These are phyloP conservation scores for Emmelina monodactyla DNA, from an alignment of 2,888 invertebrate species.

Conservation along the genomic window DNA sequence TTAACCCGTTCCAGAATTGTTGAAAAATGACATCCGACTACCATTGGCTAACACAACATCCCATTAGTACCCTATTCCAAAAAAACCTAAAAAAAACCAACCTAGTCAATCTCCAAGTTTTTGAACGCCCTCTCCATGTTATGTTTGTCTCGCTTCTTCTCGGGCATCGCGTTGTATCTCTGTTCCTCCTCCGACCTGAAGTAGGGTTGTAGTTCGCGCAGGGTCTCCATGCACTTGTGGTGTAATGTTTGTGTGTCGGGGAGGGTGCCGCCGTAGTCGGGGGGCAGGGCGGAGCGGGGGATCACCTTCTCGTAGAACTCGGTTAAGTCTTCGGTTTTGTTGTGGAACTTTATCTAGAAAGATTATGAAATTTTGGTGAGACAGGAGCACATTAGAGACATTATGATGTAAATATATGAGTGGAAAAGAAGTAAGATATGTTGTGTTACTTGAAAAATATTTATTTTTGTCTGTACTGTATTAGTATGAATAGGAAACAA, in stretches of 20 bases:
- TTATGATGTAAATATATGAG: too few relatives aligned
- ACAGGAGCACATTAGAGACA: too few relatives aligned
- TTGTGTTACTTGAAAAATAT: too few relatives aligned
- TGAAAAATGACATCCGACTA: too few relatives aligned
- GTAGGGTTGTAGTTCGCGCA: slow-evolving; percentile 37
- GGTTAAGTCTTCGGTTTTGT: slow-evolving; percentile 59
- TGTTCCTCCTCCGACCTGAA: slow-evolving; percentile 52
- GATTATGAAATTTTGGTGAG: neutral
- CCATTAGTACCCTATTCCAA: too few relatives aligned
- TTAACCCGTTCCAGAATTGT: too few relatives aligned
- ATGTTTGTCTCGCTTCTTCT: slow-evolving; percentile 48
- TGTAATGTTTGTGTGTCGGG: slow-evolving; percentile 51
- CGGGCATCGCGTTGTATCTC: slow-evolving; percentile 39
- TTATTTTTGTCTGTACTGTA: too few relatives aligned
- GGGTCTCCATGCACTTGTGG: slow-evolving; percentile 42
- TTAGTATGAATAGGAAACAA: too few relatives aligned
- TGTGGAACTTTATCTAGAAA: slow-evolving; percentile 69
- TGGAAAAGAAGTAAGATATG: too few relatives aligned
- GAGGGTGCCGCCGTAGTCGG: slow-evolving; percentile 69
- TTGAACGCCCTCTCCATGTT: slow-evolving; percentile 76
- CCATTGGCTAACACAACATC: too few relatives aligned
- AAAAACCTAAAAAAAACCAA: too few relatives aligned
- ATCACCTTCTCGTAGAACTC: slow-evolving; percentile 63
- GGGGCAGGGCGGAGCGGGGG: slow-evolving; percentile 64
- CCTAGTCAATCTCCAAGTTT: slow-evolving; percentile 73